phyloP scores from a whole-genome alignment of 92 coral and sea anemone genomes.

The Porites rus region DNA sequence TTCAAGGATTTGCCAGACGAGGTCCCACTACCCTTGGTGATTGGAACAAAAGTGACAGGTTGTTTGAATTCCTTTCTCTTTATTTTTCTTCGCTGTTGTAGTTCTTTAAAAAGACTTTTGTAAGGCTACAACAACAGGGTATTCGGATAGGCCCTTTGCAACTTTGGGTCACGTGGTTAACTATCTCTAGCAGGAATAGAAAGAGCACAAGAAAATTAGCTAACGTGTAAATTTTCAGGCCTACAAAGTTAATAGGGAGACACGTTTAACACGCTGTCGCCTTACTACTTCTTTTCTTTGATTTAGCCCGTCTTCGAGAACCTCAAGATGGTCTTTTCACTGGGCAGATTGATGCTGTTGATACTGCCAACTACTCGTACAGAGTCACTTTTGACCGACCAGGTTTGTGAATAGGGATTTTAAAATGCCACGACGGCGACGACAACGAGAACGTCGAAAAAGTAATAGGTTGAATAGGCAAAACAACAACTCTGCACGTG shows the following conservation, averaged over 20 bases:
- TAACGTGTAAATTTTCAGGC: too few relatives aligned
- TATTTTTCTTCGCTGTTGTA: too few relatives aligned
- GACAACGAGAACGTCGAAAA: too few relatives aligned
- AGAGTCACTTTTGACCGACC: conserved; percentile 98
- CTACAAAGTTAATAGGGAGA: neutral
- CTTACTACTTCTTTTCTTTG: neutral
- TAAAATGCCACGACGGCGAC: too few relatives aligned
- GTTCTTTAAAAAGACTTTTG: too few relatives aligned
- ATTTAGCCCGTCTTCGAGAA: conserved; percentile 79
- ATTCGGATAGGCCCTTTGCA: too few relatives aligned
- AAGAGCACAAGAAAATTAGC: too few relatives aligned
- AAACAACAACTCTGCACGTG: too few relatives aligned
- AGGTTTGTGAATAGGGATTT: conserved; percentile 45
- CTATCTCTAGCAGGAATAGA: too few relatives aligned
- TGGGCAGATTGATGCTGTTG: conserved; percentile 98
- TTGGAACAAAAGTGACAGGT: conserved; percentile 99
- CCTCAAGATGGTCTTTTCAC: conserved; percentile 99
- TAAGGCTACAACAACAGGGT: too few relatives aligned
- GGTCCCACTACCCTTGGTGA: conserved; percentile 93
- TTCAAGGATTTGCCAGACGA: conserved; percentile 97
- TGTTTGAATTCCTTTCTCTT: neutral
- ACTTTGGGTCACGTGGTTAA: too few relatives aligned
- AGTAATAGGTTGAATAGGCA: too few relatives aligned
- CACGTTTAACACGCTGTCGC: neutral
- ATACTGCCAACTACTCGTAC: conserved; percentile 88